Conservation (phyloP, 1,140 invertebrate genomes). For the Cyphomyrmex costatus region DNA sequence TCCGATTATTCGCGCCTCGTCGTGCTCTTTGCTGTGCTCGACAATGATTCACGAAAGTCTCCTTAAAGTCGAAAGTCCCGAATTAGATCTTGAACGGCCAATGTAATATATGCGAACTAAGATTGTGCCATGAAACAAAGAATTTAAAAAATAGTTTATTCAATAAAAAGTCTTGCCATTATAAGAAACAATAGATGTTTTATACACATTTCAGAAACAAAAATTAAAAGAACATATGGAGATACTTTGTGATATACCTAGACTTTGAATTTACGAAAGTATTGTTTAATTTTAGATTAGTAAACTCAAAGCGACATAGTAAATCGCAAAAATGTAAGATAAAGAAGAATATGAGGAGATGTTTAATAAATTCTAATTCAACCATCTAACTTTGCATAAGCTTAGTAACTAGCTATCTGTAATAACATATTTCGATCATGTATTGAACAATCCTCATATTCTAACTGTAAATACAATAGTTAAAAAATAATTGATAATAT, state of each 20-base stretch:
- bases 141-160: constrained; percentile 7
- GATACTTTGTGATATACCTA: neutral
- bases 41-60: constrained; percentile 47
- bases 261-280: constrained; percentile 15
- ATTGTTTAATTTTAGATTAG: neutral
- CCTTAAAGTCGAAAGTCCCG: constrained; percentile 43
- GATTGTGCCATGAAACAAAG: neutral
- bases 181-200: neutral
- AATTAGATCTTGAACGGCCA: constrained; percentile 11
- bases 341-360: neutral
- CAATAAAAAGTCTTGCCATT: neutral
- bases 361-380: neutral
- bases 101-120: neutral
- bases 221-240: neutral
- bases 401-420: neutral
- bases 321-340: constrained; percentile 1
- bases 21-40: neutral
- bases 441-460: neutral
- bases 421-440: neutral
- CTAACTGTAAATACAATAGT: neutral
- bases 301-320: neutral
- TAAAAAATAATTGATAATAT: neutral
- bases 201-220: neutral
- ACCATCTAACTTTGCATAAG: neutral
- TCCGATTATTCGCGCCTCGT: neutral